Evolutionary conservation across 2,113 vertebrate species (phyloP).

Genomic region (Apodemus speciosus): DNA sequence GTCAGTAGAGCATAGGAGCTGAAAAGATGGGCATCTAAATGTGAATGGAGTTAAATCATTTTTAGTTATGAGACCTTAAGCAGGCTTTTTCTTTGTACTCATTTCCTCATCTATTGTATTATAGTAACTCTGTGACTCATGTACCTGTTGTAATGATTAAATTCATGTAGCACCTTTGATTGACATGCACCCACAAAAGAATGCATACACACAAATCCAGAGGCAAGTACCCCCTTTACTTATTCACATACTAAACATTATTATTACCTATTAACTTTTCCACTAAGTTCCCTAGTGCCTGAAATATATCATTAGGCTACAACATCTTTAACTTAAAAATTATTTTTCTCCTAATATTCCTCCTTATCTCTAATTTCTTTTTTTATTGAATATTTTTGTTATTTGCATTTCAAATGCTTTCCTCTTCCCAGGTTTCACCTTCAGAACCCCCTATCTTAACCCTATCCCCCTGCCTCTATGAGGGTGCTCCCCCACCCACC

Average conservation of each 20-base stretch:
- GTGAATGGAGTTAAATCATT: background rate
- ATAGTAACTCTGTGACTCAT: background rate
- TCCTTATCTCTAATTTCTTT: background rate
- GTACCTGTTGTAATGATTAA: slow-evolving; percentile 16
- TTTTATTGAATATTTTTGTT: too few species aligned
- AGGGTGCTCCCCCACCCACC: too few species aligned
- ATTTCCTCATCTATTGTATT: background rate
- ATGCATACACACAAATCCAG: background rate
- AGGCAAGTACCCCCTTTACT: background rate
- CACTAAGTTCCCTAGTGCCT: background rate
- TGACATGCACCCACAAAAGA: background rate
- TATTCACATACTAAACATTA: background rate
- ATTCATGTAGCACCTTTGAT: background rate
- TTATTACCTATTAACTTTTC: background rate
- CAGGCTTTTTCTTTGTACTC: background rate
- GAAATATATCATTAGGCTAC: background rate
- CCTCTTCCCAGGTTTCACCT: too few species aligned
- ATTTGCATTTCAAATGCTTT: too few species aligned
- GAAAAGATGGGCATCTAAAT: slow-evolving; percentile 1
- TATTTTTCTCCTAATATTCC: background rate
- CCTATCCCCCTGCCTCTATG: too few species aligned
- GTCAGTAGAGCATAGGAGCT: background rate
- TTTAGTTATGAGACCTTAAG: background rate
- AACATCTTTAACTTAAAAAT: background rate
- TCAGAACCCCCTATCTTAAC: too few species aligned